Evolutionary conservation across 1,140 invertebrate species (phyloP).

Genomic region (Elymnias hypermnestra): DNA sequence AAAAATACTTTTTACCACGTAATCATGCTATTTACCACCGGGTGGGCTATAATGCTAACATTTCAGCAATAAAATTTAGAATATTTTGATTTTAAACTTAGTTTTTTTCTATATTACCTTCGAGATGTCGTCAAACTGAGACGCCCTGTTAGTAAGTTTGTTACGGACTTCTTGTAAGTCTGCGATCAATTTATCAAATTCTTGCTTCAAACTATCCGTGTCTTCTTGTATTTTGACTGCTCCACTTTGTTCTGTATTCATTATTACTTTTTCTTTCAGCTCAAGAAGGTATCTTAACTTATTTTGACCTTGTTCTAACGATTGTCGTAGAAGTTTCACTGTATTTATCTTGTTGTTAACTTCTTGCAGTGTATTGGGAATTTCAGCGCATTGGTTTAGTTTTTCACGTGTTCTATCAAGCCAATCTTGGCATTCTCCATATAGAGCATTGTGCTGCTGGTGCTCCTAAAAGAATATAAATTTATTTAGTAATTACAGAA

Average conservation of each 20-base stretch:
- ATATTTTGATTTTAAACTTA: too few relatives aligned
- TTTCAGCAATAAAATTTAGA: too few relatives aligned
- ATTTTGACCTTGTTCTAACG: slow-evolving; percentile 93
- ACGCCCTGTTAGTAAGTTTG: slow-evolving; percentile 82
- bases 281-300: slow-evolving; percentile 93
- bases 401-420: slow-evolving; percentile 91
- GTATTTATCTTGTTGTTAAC: slow-evolving; percentile 89
- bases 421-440: slow-evolving; percentile 94
- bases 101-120: slow-evolving; percentile 81
- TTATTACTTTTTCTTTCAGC: slow-evolving; percentile 92
- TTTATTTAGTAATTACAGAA: too few relatives aligned
- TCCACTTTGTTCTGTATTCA: slow-evolving; percentile 92
- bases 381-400: slow-evolving; percentile 84
- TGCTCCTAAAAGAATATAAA: slow-evolving; percentile 87
- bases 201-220: slow-evolving; percentile 89
- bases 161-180: slow-evolving; percentile 88
- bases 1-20: too few relatives aligned
- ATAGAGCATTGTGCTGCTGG: slow-evolving; percentile 91
- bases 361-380: slow-evolving; percentile 86
- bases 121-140: slow-evolving; percentile 89
- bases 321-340: slow-evolving; percentile 89
- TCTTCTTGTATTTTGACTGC: slow-evolving; percentile 92
- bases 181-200: slow-evolving; percentile 89
- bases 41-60: too few relatives aligned
- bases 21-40: too few relatives aligned